Percentiles rank a stretch among this genome's conserved stretches.
phyloP scores from a whole-genome alignment of 2,888 invertebrate species.

The Eulithis prunata region DNA sequence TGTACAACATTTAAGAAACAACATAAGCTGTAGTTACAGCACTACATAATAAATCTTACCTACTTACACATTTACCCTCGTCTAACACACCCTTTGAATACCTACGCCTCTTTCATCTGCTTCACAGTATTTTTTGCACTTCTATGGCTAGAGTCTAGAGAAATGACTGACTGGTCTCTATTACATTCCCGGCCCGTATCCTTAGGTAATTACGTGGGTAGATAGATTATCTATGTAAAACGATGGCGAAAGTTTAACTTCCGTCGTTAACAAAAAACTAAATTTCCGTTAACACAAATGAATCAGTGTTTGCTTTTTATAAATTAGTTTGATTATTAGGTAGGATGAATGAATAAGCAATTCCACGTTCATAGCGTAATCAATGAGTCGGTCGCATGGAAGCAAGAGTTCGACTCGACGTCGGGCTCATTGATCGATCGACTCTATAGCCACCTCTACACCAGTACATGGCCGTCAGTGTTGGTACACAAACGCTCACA shows the following conservation, averaged over 20 bases:
- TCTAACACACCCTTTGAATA: too few relatives aligned
- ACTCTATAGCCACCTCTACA: constrained; percentile 61
- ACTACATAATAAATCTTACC: too few relatives aligned
- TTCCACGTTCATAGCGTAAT: constrained; percentile 83
- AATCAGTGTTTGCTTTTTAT: neutral
- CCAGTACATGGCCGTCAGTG: constrained; percentile 60
- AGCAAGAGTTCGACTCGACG: constrained; percentile 76
- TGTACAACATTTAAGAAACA: too few relatives aligned
- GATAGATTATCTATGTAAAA: neutral
- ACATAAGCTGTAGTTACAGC: too few relatives aligned
- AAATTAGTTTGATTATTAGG: constrained; percentile 9
- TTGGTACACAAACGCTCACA: constrained; percentile 63
- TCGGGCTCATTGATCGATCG: constrained; percentile 84
- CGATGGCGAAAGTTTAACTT: constrained; percentile 6
- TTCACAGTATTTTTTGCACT: too few relatives aligned
- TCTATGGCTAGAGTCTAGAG: too few relatives aligned
- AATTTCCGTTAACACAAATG: too few relatives aligned
- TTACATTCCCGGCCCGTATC: neutral
- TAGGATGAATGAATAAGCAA: constrained; percentile 81
- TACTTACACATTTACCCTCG: too few relatives aligned
- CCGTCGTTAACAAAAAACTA: neutral
- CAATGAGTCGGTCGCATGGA: constrained; percentile 84
- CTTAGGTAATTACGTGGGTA: too few relatives aligned
- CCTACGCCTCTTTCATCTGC: too few relatives aligned
- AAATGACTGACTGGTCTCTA: neutral